Evolutionary conservation across 35 echinoderm and acorn worm species (phyloP), one percentile per base, ranked within the genome.

Genomic region (Heliocidaris tuberculata): DNA sequence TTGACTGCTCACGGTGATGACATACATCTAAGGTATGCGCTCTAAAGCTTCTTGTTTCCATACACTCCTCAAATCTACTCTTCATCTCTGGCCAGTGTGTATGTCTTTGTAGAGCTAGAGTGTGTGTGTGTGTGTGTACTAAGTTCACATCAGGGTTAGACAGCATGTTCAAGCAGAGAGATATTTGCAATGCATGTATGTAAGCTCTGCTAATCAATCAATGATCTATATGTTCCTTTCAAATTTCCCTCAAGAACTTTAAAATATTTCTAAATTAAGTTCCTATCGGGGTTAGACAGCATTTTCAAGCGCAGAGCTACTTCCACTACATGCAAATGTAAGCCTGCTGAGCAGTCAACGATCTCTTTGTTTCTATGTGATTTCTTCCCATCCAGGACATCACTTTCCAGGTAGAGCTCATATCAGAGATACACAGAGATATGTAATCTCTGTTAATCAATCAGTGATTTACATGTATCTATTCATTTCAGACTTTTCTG

Each of bases 131-230:
- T 42, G 32, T 15, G 87, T 42, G 32, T 48, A 89, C 87, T 42
- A 47, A 89, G 87, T 89, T 89, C 87, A 89, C 24, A 89, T 89
- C 87, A 89, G 31, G 11, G 15, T 32, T 47, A 89, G 87, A 89
- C 10, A 89, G 65, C 21, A 78, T 5, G 21, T 78, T 78, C 17
- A n/a, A 78, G 65, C 8, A 78, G 19, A 78, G 65, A 78, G 10
- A 56, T 56, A 56, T 56, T 78, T 78, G 4, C 5, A n/a, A 2
- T 78, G 27, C 21, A 78, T 78, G 15, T 78, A n/a, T 21, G 65
- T 78, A 78, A 78, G 19, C 65, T 78, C 65, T 78, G 65, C 6
- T 78, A 78, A n/a, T 78, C 65, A 27, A 78, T 78, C 21, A 78
- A 7, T 6, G 27, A 56, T 56, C 15, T 56, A 56, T 56, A 10